These are phyloP conservation scores for Parnassius apollo DNA, from an alignment of 2,888 invertebrate genomes.

Conservation along the genomic window DNA sequence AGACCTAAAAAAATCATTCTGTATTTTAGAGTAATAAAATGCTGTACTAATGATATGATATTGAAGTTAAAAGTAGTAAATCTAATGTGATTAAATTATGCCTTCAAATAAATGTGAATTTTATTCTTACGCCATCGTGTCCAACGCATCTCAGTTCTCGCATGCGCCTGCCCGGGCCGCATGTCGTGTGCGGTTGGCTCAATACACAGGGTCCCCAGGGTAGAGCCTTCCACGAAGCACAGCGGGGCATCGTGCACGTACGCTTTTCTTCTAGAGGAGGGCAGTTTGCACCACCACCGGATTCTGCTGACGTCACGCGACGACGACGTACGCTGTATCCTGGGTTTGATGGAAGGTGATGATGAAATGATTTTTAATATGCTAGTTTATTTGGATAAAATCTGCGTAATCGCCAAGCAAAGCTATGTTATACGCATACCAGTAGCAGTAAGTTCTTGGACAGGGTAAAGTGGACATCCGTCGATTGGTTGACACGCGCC, in stretches of 20 bases:
- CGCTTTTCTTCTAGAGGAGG: conserved; percentile 79
- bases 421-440: conserved; percentile 43
- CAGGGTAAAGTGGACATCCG: conserved; percentile 74
- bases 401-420: no score
- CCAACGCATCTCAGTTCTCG: conserved; percentile 80
- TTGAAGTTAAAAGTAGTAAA: neutral
- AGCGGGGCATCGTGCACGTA: conserved; percentile 75
- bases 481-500: conserved; percentile 81
- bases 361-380: neutral
- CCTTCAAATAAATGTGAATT: neutral
- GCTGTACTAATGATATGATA: no score
- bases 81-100: neutral
- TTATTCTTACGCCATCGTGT: conserved; percentile 69
- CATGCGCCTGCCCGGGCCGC: conserved; percentile 82
- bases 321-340: conserved; percentile 74
- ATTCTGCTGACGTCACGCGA: conserved; percentile 71
- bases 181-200: conserved; percentile 64
- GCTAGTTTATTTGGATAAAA: neutral
- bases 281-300: conserved; percentile 75
- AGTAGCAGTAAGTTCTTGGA: conserved; percentile 73
- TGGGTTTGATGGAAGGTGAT: conserved; percentile 30
- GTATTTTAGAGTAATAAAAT: no score
- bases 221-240: conserved; percentile 76
- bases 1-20: no score
- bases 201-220: conserved; percentile 78